These are phyloP conservation scores for Fulmarus glacialis DNA, from an alignment of 2,113 vertebrate species.

Conservation along the genomic window DNA sequence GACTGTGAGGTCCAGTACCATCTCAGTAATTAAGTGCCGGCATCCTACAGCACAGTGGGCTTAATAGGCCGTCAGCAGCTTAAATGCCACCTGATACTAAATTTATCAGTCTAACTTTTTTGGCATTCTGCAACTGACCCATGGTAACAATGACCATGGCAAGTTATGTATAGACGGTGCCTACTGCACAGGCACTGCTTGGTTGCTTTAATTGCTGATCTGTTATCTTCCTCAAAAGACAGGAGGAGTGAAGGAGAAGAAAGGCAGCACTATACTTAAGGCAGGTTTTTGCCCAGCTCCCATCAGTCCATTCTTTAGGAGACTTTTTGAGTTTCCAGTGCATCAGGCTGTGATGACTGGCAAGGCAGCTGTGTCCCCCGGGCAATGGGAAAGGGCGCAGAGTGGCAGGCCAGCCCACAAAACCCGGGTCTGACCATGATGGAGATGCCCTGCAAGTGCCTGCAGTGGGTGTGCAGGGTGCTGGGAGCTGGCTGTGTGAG, in stretches of 20 bases:
- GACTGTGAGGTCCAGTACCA: background rate
- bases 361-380: background rate
- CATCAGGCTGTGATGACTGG: background rate
- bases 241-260: background rate
- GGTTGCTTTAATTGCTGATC: conserved; percentile 40
- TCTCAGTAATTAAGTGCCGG: conserved; percentile 34
- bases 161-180: background rate
- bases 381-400: background rate
- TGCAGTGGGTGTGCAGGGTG: background rate
- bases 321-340: background rate
- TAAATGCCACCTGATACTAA: conserved; percentile 30
- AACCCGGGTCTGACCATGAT: rapidly evolving
- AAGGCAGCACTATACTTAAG: background rate
- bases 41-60: background rate
- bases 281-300: background rate
- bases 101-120: conserved; percentile 5
- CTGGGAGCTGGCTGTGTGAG: background rate
- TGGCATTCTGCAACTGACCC: background rate
- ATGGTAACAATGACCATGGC: background rate
- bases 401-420: background rate
- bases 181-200: background rate
- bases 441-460: background rate
- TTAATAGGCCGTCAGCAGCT: conserved; percentile 47
- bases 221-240: background rate
- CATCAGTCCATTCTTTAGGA: background rate